phyloP scores from a whole-genome alignment of 2,888 invertebrate species.

The Gasteruption jaculator region DNA sequence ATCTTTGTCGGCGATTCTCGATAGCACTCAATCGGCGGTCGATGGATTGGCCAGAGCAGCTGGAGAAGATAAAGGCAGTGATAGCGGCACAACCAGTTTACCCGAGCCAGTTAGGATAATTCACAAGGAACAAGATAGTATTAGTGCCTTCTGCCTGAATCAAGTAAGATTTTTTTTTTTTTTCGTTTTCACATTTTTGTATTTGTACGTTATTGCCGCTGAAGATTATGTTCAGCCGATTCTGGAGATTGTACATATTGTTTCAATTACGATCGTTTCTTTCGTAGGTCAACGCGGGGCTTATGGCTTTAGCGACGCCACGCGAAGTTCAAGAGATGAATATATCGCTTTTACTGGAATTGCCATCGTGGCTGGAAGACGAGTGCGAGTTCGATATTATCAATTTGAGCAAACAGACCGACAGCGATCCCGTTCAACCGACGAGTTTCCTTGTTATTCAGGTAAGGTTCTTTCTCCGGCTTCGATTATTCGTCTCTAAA shows the following conservation, averaged over 20 bases:
- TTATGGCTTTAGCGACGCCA: conserved; percentile 89
- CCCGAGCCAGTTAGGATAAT: conserved; percentile 90
- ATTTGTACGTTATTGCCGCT: no score
- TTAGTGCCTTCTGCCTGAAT: conserved; percentile 95
- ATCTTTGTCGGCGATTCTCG: conserved; percentile 55
- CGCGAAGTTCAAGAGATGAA: conserved; percentile 98
- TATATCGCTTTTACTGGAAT: conserved; percentile 84
- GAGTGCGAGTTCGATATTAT: conserved; percentile 96
- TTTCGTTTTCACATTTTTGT: no score
- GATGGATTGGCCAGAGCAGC: conserved; percentile 43
- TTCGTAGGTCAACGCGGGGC: conserved; percentile 67
- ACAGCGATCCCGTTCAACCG: conserved; percentile 69
- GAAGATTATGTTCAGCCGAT: no score
- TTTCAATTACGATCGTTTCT: conserved; percentile 2
- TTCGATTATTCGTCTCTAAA: no score
- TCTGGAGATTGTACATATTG: not conserved
- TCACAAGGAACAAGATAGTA: conserved; percentile 98
- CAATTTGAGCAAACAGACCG: conserved; percentile 63
- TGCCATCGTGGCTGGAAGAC: conserved; percentile 92
- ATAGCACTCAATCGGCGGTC: conserved; percentile 44
- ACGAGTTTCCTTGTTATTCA: conserved; percentile 92
- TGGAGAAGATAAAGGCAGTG: conserved; percentile 46
- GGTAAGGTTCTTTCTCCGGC: conserved; percentile 42
- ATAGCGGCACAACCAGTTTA: conserved; percentile 50
- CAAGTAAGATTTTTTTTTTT: conserved; percentile 67